phyloP scores from a whole-genome alignment of 2,797 vertebrate species.

The Pelodytes ibericus region DNA sequence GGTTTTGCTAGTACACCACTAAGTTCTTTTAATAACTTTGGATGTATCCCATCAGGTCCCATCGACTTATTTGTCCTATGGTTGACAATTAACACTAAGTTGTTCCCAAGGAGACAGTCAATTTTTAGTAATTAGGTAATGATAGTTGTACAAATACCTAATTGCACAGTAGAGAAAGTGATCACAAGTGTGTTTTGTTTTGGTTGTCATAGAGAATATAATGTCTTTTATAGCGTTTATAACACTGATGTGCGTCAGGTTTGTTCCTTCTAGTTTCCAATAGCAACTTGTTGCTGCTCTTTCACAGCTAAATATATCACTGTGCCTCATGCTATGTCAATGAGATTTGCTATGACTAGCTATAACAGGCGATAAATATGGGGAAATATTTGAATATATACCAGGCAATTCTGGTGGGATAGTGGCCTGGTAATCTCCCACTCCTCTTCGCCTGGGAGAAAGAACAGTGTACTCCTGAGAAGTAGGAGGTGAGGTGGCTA shows the following conservation, averaged over 20 bases:
- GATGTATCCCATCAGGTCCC: too few relatives aligned
- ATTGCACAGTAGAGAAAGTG: slow-evolving; percentile 15
- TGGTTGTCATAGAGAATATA: slow-evolving; percentile 22
- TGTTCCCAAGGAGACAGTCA: not conserved
- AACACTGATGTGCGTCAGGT: not conserved
- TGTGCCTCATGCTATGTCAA: not conserved
- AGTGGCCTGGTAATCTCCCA: too few relatives aligned
- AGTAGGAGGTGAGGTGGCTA: too few relatives aligned
- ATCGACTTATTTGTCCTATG: too few relatives aligned
- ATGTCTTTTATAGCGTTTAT: not conserved
- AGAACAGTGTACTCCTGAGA: too few relatives aligned
- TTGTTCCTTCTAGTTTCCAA: slow-evolving; percentile 11
- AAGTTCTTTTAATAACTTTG: too few relatives aligned
- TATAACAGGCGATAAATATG: too few relatives aligned
- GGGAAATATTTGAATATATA: too few relatives aligned
- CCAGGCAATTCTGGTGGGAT: too few relatives aligned
- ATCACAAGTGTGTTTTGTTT: not conserved
- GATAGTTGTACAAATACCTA: not conserved
- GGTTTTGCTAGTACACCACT: too few relatives aligned
- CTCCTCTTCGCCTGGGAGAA: too few relatives aligned
- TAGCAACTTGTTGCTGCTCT: slow-evolving; percentile 6
- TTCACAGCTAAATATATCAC: not conserved
- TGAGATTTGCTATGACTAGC: not conserved
- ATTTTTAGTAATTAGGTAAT: slow-evolving; percentile 22
- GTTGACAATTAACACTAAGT: not conserved